Base-by-base conservation (phyloP, 2,888 invertebrate genomes). In the Flexamia atlantica region DNA sequence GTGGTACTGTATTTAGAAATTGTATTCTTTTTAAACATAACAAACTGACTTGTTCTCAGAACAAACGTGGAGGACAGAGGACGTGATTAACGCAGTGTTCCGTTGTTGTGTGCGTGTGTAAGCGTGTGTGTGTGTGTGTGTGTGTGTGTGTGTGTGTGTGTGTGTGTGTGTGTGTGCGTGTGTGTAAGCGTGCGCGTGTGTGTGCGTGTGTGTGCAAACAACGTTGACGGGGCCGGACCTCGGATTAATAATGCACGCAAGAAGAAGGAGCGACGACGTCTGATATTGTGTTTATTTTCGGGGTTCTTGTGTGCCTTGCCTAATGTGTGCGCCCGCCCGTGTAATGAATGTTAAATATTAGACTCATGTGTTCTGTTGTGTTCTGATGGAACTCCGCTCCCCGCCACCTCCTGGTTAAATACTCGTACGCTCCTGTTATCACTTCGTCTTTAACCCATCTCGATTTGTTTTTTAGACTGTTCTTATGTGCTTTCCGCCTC, bases 271-370 rank as follows among this genome's bases (percentile, higher is more conserved):
- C 74, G 40, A 32, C 74, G 36, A 36, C 72, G 42, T 57, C 53
- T 53, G 83, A 83, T 64, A 83, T 82, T 83, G 83, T 83, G 83
- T 83, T 83, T 83, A 83, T 83, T 83, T 79, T 79, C 83, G 83
- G 83, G 57, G 53, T 83, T 83, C 83, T 76, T 83, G 83, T 79
- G 83, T 79, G 76, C 72, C 46, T 50, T 72, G 83, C 42, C 76
- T 84, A 84, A 84, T 84, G 84, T 64, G 84, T 74, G 68, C 81
- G 70, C 68, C 82, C 86, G 76, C 76, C 84, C 86, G 85, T 86
- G 87, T 86, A 87, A 87, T 87, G 86, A 86, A 87, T 86, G 86
- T 87, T 87, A 87, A 87, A 87, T 87, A 87, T 87, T 87, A 87
- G 85, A 83, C 84, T 46, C 46, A 68, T 82, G 46, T 70, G 42